Base-by-base conservation (phyloP, 1,140 invertebrate genomes). In the Aphelenchoides fujianensis region DNA sequence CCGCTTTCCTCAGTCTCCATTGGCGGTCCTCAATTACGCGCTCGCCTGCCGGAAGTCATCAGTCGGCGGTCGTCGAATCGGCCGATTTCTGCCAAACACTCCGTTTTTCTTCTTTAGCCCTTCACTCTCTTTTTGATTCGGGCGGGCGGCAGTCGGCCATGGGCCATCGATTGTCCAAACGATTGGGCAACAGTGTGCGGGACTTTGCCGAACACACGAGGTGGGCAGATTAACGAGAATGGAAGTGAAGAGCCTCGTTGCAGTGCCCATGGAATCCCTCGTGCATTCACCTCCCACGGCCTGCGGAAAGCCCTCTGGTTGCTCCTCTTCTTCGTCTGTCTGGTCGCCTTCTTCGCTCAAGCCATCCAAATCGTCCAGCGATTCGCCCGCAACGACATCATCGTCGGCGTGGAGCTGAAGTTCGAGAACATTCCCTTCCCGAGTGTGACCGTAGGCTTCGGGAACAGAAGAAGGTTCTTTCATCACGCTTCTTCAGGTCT, bases 341-440 rank as follows among this genome's bases (percentile, higher is more conserved):
- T 78, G n/a, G 67, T 41, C 9, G 76, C 76, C 2, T 78, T 78
- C 35, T 23, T 28, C 30, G 48, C 74, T 7, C 77, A 78, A 63
- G 76, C 76, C 3, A 59, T 68, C 12, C 78, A 79, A 23, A 78
- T 78, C 54, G 63, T 80, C n/a, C 66, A 77, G 32, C 73, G 78
- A 35, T 78, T 78, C 35, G 36, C 57, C 16, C 74, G 76, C 2
- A 78, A 78, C 28, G 76, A 78, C 57, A 78, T 76, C 19, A 78
- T 78, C 61, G 76, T 78, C 31, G 78, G 76, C 5, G 76, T 78
- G 12, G 76, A 78, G 52, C 31, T 78, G 7, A 78, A 80, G 41
- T 78, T 78, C 59, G 76, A 78, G 48, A 77, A 80, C 36, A 77
- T 77, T 19, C 74, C 73, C 3, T 77, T 77, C 36, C 78, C 75